These are phyloP conservation scores for Molossus molossus DNA, from an alignment of 2,797 vertebrate species.

Conservation along the genomic window DNA sequence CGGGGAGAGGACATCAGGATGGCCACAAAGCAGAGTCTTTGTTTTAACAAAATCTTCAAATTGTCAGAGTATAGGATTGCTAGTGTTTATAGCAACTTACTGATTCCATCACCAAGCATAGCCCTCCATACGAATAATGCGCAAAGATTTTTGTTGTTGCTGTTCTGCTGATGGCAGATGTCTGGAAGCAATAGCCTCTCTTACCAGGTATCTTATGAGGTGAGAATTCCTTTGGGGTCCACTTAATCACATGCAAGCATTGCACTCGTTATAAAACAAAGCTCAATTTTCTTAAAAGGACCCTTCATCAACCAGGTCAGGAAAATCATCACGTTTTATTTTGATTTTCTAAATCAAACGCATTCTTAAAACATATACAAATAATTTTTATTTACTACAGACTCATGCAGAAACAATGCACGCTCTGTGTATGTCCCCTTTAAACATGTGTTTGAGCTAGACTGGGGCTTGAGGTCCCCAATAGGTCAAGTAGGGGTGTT, in stretches of 20 bases:
- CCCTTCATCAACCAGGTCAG: slow-evolving; percentile 75
- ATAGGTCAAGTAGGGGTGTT: slow-evolving; percentile 78
- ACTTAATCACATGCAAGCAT: slow-evolving; percentile 84
- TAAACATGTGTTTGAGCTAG: slow-evolving; percentile 79
- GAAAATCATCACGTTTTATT: not conserved
- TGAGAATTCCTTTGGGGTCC: slow-evolving; percentile 85
- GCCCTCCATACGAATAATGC: not conserved
- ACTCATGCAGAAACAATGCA: slow-evolving; percentile 57
- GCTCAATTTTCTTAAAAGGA: slow-evolving; percentile 84
- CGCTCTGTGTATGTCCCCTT: not conserved
- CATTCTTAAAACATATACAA: not conserved
- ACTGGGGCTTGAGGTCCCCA: slow-evolving; percentile 79
- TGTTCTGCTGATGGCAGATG: slow-evolving; percentile 71
- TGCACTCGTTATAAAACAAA: slow-evolving; percentile 87
- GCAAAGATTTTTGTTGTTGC: slow-evolving; percentile 3
- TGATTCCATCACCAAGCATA: not conserved
- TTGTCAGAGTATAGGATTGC: not conserved
- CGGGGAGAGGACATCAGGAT: not conserved
- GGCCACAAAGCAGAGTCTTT: not conserved
- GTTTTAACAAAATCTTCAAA: not conserved
- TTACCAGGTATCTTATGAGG: slow-evolving; percentile 82
- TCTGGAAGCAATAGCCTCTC: slow-evolving; percentile 82
- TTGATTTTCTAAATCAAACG: slow-evolving; percentile 49
- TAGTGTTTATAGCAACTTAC: not conserved
- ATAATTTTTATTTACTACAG: slow-evolving; percentile 69